Conservation (phyloP, 1,140 invertebrate species). For the Latrodectus geometricus region DNA sequence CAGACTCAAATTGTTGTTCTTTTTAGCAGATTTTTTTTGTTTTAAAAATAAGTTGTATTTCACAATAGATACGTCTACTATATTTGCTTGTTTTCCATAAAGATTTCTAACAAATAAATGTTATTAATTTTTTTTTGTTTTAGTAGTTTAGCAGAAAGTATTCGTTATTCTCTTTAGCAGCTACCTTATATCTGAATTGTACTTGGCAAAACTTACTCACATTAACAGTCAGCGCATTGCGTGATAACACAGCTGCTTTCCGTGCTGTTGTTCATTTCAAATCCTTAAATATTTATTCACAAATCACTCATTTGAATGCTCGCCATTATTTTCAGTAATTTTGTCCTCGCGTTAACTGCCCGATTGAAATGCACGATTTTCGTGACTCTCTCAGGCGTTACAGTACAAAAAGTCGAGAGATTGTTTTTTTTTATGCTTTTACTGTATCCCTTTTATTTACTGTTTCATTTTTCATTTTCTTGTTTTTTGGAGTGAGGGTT, state of each 20-base stretch:
- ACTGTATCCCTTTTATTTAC: not conserved
- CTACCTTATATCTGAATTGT: too few species aligned
- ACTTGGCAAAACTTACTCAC: too few species aligned
- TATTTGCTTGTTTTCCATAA: too few species aligned
- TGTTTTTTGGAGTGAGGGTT: not conserved
- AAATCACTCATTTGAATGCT: slow-evolving; percentile 51
- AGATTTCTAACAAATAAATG: too few species aligned
- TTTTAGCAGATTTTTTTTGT: too few species aligned
- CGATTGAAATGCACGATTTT: slow-evolving; percentile 33
- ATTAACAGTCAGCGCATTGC: not conserved
- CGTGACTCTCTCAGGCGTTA: slow-evolving; percentile 37
- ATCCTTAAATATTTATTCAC: slow-evolving; percentile 59
- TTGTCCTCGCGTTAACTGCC: slow-evolving; percentile 24
- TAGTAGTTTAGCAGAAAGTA: too few species aligned
- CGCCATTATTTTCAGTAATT: slow-evolving; percentile 13
- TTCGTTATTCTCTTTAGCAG: too few species aligned
- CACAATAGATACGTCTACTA: too few species aligned
- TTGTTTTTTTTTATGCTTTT: slow-evolving; percentile 1
- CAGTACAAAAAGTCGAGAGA: not conserved
- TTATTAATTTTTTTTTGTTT: too few species aligned
- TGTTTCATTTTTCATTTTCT: not conserved
- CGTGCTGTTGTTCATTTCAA: slow-evolving; percentile 41
- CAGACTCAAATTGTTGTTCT: too few species aligned
- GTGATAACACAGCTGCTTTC: slow-evolving; percentile 25
- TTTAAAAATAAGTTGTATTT: too few species aligned